These are phyloP conservation scores for Axinella damicornis DNA, from an alignment of 37 sponge, comb jelly and placozoan species.

Conservation along the genomic window DNA sequence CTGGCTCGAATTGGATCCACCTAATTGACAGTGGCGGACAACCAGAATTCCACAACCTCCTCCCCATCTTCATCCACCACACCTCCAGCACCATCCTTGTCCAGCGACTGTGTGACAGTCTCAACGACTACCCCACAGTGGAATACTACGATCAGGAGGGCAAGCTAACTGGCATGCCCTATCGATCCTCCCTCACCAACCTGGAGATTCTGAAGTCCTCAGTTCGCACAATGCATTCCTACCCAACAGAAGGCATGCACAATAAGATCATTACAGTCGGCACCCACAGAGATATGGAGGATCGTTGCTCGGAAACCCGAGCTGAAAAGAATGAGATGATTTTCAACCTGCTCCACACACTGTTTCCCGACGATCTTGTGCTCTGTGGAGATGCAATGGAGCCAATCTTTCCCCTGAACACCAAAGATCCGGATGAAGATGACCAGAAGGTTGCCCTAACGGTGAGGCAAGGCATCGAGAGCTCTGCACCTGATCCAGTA, in stretches of 20 bases:
- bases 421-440: constrained; percentile 1
- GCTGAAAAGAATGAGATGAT: constrained; percentile 1
- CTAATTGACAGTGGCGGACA: constrained; percentile 31
- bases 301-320: background rate
- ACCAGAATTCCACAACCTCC: constrained; percentile 4
- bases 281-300: constrained; percentile 6
- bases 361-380: background rate
- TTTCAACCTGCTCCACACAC: background rate
- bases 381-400: constrained; percentile 1
- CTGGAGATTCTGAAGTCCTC: background rate
- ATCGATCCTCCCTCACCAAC: background rate
- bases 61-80: background rate
- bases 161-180: background rate
- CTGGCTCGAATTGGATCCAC: background rate
- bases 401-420: background rate
- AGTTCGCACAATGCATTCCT: background rate
- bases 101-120: background rate
- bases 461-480: background rate
- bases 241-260: background rate
- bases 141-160: constrained; percentile 4
- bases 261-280: background rate
- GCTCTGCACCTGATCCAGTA: background rate
- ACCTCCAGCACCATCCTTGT: background rate
- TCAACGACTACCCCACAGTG: background rate
- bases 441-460: background rate